A percentile compares a stretch with the other conserved stretches of the same genome.
These are phyloP conservation scores for Genyomyrus donnyi DNA, from an alignment of 2,113 vertebrate species.

Conservation along the genomic window DNA sequence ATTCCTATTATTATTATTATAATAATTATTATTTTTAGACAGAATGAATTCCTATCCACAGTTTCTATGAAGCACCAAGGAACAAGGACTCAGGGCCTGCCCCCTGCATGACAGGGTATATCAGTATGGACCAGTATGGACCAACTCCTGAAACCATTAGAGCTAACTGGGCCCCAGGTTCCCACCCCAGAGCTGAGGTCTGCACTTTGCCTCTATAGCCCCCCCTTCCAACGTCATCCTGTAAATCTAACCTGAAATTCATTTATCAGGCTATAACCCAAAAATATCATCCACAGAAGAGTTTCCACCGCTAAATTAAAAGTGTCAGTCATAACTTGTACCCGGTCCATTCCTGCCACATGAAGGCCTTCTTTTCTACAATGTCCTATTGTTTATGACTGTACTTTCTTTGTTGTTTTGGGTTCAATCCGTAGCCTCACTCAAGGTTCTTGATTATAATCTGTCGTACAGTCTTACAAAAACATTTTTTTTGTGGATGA, in stretches of 20 bases:
- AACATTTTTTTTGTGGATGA: slow-evolving; percentile 5
- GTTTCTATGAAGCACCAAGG: neutral
- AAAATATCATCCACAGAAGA: neutral
- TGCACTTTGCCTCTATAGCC: neutral
- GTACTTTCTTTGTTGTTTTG: neutral
- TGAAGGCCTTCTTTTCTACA: neutral
- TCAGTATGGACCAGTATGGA: neutral
- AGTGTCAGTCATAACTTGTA: neutral
- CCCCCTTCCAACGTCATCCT: neutral
- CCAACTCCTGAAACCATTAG: neutral
- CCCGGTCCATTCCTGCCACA: neutral
- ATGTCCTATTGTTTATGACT: neutral
- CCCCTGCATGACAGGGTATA: neutral
- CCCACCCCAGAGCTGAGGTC: neutral
- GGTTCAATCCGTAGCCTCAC: no score
- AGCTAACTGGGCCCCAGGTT: neutral
- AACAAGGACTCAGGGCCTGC: neutral
- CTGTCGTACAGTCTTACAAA: neutral
- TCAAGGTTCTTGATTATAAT: neutral
- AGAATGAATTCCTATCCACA: neutral
- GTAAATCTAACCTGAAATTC: slow-evolving; percentile 1
- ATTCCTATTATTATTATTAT: neutral
- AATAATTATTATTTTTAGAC: neutral
- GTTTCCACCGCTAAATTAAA: neutral
- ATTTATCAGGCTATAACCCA: neutral